phyloP scores from a whole-genome alignment of 2,797 vertebrate species.

The Pangasius sanitwongsei region DNA sequence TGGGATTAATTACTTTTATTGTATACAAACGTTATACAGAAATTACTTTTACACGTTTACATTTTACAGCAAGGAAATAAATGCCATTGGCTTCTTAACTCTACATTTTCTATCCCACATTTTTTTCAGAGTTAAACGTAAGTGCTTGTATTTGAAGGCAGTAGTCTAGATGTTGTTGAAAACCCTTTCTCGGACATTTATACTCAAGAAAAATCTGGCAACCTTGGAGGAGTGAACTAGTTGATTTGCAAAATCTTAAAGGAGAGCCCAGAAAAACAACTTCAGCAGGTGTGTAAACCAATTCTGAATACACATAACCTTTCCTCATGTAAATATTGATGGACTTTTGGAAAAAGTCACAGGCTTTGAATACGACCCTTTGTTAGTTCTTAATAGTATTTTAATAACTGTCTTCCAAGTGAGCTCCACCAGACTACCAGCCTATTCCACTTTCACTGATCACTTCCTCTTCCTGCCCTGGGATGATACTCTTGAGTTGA shows the following conservation, averaged over 20 bases:
- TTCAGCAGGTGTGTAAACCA: not conserved
- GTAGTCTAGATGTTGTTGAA: not conserved
- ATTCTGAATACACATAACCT: not conserved
- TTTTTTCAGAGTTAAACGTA: not conserved
- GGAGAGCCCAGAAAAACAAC: not conserved
- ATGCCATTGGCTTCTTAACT: not conserved
- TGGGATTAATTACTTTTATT: not conserved
- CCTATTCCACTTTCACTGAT: constrained; percentile 12
- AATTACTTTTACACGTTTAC: not conserved
- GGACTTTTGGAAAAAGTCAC: not conserved
- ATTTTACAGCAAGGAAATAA: not conserved
- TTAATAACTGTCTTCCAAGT: not conserved
- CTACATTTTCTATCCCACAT: not conserved
- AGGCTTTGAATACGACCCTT: not conserved
- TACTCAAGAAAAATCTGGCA: not conserved
- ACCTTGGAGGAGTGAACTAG: not conserved
- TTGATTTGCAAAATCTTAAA: not conserved
- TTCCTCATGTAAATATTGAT: not conserved
- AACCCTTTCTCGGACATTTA: not conserved
- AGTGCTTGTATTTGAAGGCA: not conserved
- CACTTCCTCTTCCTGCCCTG: not conserved
- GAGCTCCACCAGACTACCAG: not conserved
- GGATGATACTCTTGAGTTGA: not conserved
- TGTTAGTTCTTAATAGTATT: not conserved
- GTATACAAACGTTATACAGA: too few species aligned